phyloP scores from a whole-genome alignment of 2,113 vertebrate species.

The Phyllostomus hastatus region DNA sequence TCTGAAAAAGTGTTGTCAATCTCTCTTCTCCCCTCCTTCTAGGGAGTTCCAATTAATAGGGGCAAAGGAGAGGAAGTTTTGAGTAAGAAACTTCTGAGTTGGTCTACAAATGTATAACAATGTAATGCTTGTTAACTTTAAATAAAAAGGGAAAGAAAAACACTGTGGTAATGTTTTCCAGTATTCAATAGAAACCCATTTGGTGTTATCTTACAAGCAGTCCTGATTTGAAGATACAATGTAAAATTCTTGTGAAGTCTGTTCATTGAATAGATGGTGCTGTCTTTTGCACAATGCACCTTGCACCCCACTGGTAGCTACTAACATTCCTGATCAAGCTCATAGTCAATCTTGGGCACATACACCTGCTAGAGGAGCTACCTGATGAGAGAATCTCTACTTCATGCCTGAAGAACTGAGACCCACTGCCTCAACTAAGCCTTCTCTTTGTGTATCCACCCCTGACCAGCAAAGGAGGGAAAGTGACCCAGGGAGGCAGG shows the following conservation, averaged over 20 bases:
- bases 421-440: background rate
- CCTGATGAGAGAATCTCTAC: background rate
- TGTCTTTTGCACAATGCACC: background rate
- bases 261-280: background rate
- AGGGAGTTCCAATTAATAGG: background rate
- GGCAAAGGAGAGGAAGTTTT: background rate
- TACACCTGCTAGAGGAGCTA: background rate
- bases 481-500: background rate
- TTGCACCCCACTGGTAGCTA: background rate
- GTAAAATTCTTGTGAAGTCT: background rate
- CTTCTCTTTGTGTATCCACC: background rate
- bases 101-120: background rate
- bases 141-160: constrained; percentile 28
- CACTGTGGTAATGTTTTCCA: background rate
- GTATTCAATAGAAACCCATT: background rate
- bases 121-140: constrained; percentile 34
- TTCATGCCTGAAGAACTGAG: background rate
- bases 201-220: background rate
- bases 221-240: background rate
- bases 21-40: background rate
- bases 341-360: background rate
- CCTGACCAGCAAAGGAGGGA: background rate
- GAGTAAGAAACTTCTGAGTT: background rate
- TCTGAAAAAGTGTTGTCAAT: background rate
- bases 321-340: background rate